phyloP scores from a whole-genome alignment of 2,797 vertebrate species.

The Falco berigora region DNA sequence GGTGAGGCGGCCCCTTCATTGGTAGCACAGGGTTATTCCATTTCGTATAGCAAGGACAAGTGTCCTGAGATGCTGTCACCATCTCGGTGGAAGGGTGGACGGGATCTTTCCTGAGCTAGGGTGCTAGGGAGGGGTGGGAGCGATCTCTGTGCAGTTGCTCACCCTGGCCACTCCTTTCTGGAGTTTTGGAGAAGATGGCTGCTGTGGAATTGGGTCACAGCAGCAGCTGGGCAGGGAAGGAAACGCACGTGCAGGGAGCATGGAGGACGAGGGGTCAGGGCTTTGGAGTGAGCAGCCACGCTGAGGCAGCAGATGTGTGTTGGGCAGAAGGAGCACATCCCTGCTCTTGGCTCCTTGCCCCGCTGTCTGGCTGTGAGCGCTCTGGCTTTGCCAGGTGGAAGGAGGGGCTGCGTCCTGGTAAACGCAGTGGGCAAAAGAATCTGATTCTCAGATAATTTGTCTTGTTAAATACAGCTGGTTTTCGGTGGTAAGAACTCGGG shows the following conservation, averaged over 20 bases:
- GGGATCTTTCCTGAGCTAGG: background rate
- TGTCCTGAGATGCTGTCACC: background rate
- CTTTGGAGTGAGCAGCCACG: background rate
- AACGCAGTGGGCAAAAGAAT: background rate
- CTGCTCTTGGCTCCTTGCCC: background rate
- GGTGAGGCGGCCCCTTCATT: background rate
- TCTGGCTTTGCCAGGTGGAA: background rate
- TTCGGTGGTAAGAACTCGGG: background rate
- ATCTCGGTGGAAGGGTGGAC: background rate
- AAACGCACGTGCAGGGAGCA: fast-evolving
- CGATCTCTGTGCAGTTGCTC: background rate
- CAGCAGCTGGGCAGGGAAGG: background rate
- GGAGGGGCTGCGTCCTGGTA: background rate
- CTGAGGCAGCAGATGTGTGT: background rate
- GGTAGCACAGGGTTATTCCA: no score
- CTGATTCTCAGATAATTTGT: background rate
- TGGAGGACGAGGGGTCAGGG: background rate
- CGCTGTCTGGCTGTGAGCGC: background rate
- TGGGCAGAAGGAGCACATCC: background rate
- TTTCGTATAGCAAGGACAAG: background rate
- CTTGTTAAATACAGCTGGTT: background rate
- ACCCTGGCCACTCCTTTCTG: background rate
- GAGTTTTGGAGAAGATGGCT: background rate
- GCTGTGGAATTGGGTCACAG: background rate
- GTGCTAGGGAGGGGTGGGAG: background rate